Evolutionary conservation across 2,113 vertebrate species (phyloP).

Genomic region (Delphinapterus leucas): DNA sequence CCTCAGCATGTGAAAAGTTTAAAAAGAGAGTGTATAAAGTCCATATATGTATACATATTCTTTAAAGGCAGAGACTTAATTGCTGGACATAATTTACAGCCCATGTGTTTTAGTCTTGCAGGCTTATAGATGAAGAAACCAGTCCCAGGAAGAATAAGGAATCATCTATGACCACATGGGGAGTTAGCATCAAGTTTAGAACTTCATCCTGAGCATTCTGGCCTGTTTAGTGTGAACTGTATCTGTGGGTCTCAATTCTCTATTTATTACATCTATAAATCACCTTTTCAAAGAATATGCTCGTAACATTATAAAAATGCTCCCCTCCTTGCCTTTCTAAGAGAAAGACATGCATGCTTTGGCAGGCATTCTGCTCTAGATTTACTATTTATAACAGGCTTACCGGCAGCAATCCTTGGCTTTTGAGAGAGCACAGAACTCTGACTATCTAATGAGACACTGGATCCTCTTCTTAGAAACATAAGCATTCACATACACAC

Average conservation of each 20-base stretch:
- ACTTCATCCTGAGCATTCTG: neutral
- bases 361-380: neutral
- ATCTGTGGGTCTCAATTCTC: neutral
- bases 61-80: neutral
- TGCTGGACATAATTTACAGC: neutral
- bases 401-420: neutral
- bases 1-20: neutral
- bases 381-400: neutral
- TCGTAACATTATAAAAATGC: neutral
- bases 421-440: neutral
- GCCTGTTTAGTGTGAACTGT: neutral
- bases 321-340: neutral
- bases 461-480: neutral
- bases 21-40: neutral
- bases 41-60: neutral
- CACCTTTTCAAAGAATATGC: neutral
- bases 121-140: neutral
- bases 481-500: no score
- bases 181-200: neutral
- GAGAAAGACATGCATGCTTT: neutral
- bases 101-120: fast-evolving
- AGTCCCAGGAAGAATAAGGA: neutral
- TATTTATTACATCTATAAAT: neutral
- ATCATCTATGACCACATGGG: fast-evolving
- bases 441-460: neutral